Evolutionary conservation across 2,888 invertebrate species (phyloP).

Genomic region (Litoditis marina): DNA sequence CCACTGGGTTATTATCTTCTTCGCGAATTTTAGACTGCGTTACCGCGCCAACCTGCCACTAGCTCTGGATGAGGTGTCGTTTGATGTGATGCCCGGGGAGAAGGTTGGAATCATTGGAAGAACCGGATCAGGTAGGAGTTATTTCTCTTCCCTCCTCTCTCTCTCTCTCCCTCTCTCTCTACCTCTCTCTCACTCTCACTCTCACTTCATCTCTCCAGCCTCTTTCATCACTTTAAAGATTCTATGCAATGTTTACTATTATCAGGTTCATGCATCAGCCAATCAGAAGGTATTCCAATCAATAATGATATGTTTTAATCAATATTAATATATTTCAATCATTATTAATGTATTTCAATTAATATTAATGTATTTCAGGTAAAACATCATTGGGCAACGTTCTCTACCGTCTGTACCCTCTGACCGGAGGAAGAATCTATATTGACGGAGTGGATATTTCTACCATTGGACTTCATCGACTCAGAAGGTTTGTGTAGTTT

Average conservation of each 20-base stretch:
- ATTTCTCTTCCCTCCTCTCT: too few species aligned
- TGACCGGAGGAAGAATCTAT: slow-evolving; percentile 59
- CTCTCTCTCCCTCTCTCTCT: too few species aligned
- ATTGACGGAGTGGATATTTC: slow-evolving; percentile 54
- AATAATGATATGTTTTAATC: too few species aligned
- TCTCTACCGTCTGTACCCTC: slow-evolving; percentile 69
- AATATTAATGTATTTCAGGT: slow-evolving; percentile 62
- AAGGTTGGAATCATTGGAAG: slow-evolving; percentile 70
- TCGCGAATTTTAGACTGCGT: slow-evolving; percentile 61
- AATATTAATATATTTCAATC: neutral
- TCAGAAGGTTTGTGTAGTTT: slow-evolving; percentile 54
- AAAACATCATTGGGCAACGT: slow-evolving; percentile 69
- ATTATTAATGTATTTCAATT: neutral
- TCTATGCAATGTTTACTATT: too few species aligned
- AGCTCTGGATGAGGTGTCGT: slow-evolving; percentile 68
- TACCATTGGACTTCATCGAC: slow-evolving; percentile 63
- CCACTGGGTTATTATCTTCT: too few species aligned
- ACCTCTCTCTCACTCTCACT: too few species aligned
- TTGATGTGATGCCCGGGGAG: slow-evolving; percentile 67
- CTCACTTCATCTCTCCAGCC: too few species aligned
- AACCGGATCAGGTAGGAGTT: slow-evolving; percentile 68
- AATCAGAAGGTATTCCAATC: too few species aligned
- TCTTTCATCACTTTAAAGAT: too few species aligned
- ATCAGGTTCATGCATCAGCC: too few species aligned
- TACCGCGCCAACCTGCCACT: slow-evolving; percentile 65